Base-by-base conservation (phyloP, 1,140 invertebrate species). In the Cotesia typhae region DNA sequence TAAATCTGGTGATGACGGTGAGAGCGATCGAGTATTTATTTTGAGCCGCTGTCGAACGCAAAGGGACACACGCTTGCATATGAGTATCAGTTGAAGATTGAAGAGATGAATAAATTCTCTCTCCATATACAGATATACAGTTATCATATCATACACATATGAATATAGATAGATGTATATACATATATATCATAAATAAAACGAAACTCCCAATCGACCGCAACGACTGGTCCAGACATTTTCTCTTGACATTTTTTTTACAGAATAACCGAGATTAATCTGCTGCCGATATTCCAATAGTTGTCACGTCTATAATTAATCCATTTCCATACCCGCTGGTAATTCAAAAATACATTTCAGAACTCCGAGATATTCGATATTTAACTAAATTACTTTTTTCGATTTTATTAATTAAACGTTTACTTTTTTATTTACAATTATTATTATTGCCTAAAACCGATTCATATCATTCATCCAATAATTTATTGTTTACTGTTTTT, bases 1-100 rank as follows among this genome's bases (percentile, higher is more conserved):
- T 28, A 37, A 36, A 51, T 20, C 61, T 55, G 63, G 20, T 66
- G 70, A 64, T 65, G 63, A 70, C 60, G 69, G 38, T 36, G 20
- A 51, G 70, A 71, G 52, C 59, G 61, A 66, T 20, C 70, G 51
- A 36, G 52, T 65, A 65, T 66, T 65, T 71, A 38, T 36, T 66
- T 55, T 64, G 59, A 71, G 37, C 52, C 35, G 60, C 38, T 71
- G 70, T 71, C 63, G 63, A 63, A 53, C 65, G 47, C 69, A 63
- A 47, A 47, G 64, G 47, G 64, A 66, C 64, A 64, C 38, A 52
- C 64, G 64, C 64, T 66, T 66, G 63, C 47, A 71, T 71, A 59
- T 71, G 47, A 57, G 63, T 64, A 64, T 53, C 28, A 14, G 51
- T 65, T 65, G 35, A 66, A 71, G 37, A 64, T 71, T 71, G 60